phyloP scores from a whole-genome alignment of 2,797 vertebrate genomes.

The Ceyx erithaca region DNA sequence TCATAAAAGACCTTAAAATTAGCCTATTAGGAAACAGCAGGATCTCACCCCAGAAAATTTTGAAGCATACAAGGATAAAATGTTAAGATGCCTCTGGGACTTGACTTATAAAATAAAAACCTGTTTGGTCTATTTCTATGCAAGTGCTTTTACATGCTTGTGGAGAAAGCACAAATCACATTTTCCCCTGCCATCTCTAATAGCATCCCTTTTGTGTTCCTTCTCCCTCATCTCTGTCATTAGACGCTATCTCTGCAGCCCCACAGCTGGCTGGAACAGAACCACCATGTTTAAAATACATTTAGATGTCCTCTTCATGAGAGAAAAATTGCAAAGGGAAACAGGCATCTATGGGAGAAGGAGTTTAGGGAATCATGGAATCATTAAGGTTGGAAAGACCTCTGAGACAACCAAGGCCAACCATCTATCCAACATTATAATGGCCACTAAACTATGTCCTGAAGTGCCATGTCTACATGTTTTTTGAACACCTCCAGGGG shows the following conservation, averaged over 20 bases:
- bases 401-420: too few species aligned
- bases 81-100: background rate
- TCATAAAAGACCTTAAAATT: background rate
- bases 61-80: background rate
- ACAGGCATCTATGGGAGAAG: background rate
- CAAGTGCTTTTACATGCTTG: background rate
- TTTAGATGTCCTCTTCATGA: background rate
- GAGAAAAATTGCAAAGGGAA: background rate
- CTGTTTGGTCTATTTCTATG: background rate
- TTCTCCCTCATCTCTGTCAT: background rate
- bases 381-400: too few species aligned
- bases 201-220: background rate
- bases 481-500: too few species aligned
- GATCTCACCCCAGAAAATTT: background rate
- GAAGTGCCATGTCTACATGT: too few species aligned
- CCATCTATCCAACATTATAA: too few species aligned
- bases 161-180: background rate
- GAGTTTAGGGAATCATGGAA: background rate
- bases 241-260: background rate
- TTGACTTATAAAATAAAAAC: background rate
- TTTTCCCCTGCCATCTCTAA: background rate
- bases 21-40: background rate
- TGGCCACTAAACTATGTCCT: too few species aligned
- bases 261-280: background rate
- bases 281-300: background rate